Evolutionary conservation across 2,888 invertebrate genomes (phyloP).

Genomic region (Apomyelois bistriatella): DNA sequence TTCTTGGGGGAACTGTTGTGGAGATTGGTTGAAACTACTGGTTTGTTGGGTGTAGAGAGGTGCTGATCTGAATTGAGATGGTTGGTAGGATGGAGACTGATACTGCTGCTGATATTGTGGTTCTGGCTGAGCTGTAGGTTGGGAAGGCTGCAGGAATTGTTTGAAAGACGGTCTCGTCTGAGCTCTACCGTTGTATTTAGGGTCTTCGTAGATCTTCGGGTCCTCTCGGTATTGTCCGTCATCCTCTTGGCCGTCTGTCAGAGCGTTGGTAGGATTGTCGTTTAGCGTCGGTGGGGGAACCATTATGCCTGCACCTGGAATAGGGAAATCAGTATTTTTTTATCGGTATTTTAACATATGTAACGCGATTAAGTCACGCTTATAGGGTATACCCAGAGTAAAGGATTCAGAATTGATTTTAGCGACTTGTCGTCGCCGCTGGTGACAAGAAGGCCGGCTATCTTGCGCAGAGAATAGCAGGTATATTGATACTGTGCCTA

Average conservation of each 20-base stretch:
- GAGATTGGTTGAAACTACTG: constrained; percentile 48
- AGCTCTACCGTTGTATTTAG: constrained; percentile 76
- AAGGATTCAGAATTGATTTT: too few species aligned
- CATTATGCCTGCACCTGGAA: constrained; percentile 83
- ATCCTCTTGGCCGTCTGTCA: constrained; percentile 85
- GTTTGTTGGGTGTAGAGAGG: constrained; percentile 44
- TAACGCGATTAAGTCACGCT: too few species aligned
- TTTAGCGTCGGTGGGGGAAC: constrained; percentile 89
- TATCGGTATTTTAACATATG: neutral
- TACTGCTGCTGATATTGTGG: constrained; percentile 43
- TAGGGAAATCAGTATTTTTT: neutral
- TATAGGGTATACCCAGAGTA: too few species aligned
- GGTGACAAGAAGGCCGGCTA: too few species aligned
- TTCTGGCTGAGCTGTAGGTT: constrained; percentile 27
- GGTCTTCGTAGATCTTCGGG: constrained; percentile 88
- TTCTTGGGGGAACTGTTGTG: constrained; percentile 56
- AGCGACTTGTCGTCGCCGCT: too few species aligned
- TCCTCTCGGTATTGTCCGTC: constrained; percentile 93
- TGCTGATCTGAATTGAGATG: constrained; percentile 30
- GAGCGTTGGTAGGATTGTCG: constrained; percentile 69
- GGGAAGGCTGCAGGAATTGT: constrained; percentile 47
- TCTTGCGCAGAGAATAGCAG: too few species aligned
- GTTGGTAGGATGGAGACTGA: constrained; percentile 27
- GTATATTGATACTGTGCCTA: too few species aligned
- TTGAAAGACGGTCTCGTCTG: constrained; percentile 43